Conservation (phyloP, 2,797 vertebrate species). For the Eulemur mongoz region DNA sequence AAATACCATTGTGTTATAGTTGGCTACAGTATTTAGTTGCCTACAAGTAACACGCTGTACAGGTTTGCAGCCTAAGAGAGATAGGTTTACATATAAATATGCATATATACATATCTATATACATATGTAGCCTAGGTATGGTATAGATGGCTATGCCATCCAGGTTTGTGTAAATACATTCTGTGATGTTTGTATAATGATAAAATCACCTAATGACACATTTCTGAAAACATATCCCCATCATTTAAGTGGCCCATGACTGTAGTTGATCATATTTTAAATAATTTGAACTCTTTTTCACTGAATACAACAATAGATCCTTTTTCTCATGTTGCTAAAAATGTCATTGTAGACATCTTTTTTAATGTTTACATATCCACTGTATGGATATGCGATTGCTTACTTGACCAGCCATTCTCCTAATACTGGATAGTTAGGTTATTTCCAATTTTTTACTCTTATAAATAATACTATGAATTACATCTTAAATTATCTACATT, state of each 20-base stretch:
- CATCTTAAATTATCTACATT: conserved; percentile 22
- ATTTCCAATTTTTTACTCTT: conserved; percentile 27
- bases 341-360: not conserved
- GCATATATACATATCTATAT: not conserved
- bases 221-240: not conserved
- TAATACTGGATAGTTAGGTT: not conserved
- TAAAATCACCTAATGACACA: not conserved
- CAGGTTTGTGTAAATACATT: not conserved
- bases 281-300: conserved; percentile 10
- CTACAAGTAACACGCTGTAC: not conserved
- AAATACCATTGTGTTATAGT: not conserved
- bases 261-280: not conserved
- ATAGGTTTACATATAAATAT: not conserved
- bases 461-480: not conserved
- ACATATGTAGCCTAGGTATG: not conserved
- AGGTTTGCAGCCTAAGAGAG: not conserved
- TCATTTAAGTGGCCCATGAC: not conserved
- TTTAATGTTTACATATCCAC: not conserved
- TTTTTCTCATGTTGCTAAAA: conserved; percentile 13
- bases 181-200: not conserved
- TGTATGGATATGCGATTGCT: not conserved
- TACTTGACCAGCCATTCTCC: not conserved
- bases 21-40: not conserved
- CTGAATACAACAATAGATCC: not conserved
- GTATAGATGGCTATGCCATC: not conserved